Evolutionary conservation across 2,113 vertebrate species (phyloP).

Genomic region (Eretmochelys imbricata): DNA sequence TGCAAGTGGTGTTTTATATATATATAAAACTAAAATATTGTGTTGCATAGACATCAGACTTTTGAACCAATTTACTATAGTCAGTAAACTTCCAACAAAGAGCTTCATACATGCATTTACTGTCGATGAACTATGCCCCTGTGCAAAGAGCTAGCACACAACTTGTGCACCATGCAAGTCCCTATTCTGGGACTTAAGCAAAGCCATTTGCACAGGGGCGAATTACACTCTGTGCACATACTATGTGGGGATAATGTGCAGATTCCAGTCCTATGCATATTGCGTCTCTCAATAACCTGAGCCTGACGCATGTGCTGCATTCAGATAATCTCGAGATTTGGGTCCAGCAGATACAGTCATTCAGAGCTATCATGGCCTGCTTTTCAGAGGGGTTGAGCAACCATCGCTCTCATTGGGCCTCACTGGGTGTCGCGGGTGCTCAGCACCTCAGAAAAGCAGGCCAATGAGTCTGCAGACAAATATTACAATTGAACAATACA

Average conservation of each 20-base stretch:
- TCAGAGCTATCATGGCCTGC: slow-evolving; percentile 8
- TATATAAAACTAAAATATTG: background rate
- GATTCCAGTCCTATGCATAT: background rate
- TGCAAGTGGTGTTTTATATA: background rate
- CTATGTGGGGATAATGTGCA: background rate
- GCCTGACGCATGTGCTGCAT: background rate
- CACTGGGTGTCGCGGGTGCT: background rate
- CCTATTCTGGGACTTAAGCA: background rate
- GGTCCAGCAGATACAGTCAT: background rate
- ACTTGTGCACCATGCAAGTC: background rate
- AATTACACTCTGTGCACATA: background rate
- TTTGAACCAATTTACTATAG: background rate
- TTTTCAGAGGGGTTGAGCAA: slow-evolving; percentile 3
- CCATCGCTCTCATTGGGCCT: background rate
- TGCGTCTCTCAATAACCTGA: background rate
- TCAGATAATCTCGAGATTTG: background rate
- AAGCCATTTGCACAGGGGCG: slow-evolving; percentile 14
- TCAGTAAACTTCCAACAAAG: background rate
- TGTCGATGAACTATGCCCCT: background rate
- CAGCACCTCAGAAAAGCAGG: slow-evolving; percentile 32
- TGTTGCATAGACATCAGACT: background rate
- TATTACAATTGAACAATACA: slow-evolving; percentile 44
- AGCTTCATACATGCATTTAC: background rate
- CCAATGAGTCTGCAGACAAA: slow-evolving; percentile 5
- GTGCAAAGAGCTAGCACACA: background rate